Conservation (phyloP, 2,797 vertebrate species). For the Diplodus puntazzo region DNA sequence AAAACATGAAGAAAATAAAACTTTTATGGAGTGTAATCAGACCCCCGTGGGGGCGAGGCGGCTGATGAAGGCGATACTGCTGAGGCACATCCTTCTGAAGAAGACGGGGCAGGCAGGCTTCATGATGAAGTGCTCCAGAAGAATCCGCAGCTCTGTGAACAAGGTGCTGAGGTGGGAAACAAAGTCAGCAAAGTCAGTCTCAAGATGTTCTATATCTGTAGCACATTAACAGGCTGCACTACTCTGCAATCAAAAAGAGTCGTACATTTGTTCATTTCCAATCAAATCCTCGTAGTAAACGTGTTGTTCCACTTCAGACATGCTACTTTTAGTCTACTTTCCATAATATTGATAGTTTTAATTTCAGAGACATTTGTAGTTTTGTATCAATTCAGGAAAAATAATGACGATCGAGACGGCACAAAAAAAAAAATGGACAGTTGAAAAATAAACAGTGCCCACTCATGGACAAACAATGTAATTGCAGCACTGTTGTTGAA, state of each 20-base stretch:
- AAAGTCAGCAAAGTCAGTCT: background rate
- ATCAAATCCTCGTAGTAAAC: background rate
- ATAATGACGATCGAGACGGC: background rate
- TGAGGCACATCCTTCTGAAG: slow-evolving; percentile 96
- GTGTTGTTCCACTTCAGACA: too few species aligned
- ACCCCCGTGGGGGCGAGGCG: slow-evolving; percentile 95
- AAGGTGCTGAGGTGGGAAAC: slow-evolving; percentile 88
- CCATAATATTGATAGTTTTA: background rate
- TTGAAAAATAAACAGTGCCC: background rate
- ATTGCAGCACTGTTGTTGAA: background rate
- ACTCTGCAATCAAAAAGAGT: background rate
- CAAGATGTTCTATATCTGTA: background rate
- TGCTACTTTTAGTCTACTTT: background rate
- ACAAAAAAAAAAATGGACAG: background rate
- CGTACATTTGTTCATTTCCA: background rate
- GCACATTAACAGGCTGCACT: background rate
- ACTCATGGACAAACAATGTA: background rate
- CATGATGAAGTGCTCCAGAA: slow-evolving; percentile 97
- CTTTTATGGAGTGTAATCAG: slow-evolving; percentile 73
- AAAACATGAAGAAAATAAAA: slow-evolving; percentile 28
- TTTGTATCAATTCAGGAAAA: background rate
- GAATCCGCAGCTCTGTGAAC: slow-evolving; percentile 95
- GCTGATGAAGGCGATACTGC: slow-evolving; percentile 97
- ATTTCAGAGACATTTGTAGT: background rate
- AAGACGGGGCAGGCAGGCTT: slow-evolving; percentile 95